Base-by-base conservation (phyloP, 2,888 invertebrate genomes). In the Nysson spinosus region DNA sequence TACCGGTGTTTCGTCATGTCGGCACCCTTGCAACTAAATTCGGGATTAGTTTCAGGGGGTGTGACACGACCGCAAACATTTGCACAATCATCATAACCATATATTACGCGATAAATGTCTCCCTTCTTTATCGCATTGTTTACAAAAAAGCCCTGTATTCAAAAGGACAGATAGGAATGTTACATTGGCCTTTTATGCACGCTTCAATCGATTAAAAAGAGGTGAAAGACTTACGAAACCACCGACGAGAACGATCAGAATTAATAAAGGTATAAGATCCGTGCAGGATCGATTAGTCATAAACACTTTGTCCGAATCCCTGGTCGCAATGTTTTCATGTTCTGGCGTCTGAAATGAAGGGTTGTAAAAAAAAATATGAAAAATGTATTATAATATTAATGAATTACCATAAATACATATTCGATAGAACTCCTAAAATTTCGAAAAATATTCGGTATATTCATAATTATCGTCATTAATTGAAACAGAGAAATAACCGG, bases 41-140 rank as follows among this genome's bases (percentile, higher is more conserved):
- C 78, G 0, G 84, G 81, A 67, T 83, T 69, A 11, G 57, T 77
- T 56, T 84, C 81, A 4, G 49, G 61, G 14, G 70, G 58, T 28
- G 89, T 91, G 42, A 86, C 83, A 40, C 85, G 84, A 1, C 92
- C 92, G 78, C 93, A 93, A n/a, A 92, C 86, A 78, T 92, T 90
- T 2, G 90, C 92, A 75, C 91, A 91, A 72, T 90, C 89, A 77
- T 93, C 92, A 75, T 91, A 91, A 5, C 92, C 93, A 75, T 91
- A 89, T 34, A 91, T 83, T 16, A 92, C 85, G 12, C 92, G 87
- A 72, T 88, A 88, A 20, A 91, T 87, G 79, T 92, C 90, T 0
- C 92, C 91, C 68, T 90, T 84, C 49, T 73, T 77, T 35, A 60
- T 75, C 3, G 79, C 75, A 9, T 64, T 68, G 32, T 73, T 76